These are phyloP conservation scores for Drosophila equinoxialis DNA, from an alignment of 1,140 invertebrate genomes.

Conservation along the genomic window DNA sequence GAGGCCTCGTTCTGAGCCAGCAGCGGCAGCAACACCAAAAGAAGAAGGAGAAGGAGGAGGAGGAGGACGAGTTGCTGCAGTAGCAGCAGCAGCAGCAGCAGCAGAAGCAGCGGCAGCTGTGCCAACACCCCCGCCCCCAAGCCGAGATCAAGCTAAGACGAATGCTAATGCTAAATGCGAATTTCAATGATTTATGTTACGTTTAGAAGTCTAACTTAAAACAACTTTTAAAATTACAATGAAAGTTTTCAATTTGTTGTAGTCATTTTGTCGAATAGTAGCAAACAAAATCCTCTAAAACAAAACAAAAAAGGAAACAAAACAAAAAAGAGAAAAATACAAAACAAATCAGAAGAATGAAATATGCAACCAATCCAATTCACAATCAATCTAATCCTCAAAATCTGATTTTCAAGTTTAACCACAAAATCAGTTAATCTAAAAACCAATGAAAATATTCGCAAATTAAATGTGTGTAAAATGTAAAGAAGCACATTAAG, in stretches of 20 bases:
- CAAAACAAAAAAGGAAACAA: conserved; percentile 35
- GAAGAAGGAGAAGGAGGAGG: not conserved
- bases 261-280: conserved; percentile 47
- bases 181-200: conserved; percentile 60
- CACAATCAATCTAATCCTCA: conserved; percentile 56
- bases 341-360: conserved; percentile 17
- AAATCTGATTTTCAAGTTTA: conserved; percentile 76
- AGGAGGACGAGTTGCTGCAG: conserved; percentile 2
- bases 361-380: conserved; percentile 36
- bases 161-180: conserved; percentile 11
- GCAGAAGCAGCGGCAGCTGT: conserved; percentile 16
- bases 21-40: conserved; percentile 10
- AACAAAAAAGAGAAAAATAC: not conserved
- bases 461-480: conserved; percentile 52
- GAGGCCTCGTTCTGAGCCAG: conserved; percentile 88
- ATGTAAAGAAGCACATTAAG: conserved; percentile 57
- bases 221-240: conserved; percentile 71
- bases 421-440: conserved; percentile 24
- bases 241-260: conserved; percentile 64
- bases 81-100: conserved; percentile 14
- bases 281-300: conserved; percentile 11
- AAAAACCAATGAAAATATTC: conserved; percentile 51
- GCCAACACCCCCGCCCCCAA: conserved; percentile 18
- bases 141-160: conserved; percentile 32
- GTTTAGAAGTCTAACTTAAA: conserved; percentile 73